phyloP scores from a whole-genome alignment of 2,113 vertebrate species.

The Rhipidura dahli region DNA sequence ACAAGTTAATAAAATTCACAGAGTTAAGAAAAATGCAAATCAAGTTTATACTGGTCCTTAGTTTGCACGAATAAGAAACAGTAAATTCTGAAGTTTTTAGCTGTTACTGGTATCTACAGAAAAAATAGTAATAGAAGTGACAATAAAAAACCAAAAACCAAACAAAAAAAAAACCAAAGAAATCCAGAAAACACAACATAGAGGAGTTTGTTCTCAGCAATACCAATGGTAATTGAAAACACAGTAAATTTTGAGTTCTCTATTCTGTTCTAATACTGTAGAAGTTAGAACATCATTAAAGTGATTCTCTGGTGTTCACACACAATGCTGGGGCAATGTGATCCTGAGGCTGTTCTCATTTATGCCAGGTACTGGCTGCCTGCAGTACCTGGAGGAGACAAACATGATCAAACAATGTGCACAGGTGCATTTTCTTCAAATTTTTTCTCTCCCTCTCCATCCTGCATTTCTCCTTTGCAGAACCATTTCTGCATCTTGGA shows the following conservation, averaged over 20 bases:
- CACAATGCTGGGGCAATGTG: background rate
- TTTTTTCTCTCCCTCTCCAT: background rate
- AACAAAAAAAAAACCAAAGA: background rate
- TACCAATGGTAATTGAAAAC: background rate
- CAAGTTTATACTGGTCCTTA: background rate
- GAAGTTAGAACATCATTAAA: background rate
- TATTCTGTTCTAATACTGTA: background rate
- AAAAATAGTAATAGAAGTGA: background rate
- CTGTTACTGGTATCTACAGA: background rate
- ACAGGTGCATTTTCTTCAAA: background rate
- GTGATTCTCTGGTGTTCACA: background rate
- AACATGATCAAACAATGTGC: background rate
- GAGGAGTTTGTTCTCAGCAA: background rate
- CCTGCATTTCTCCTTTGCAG: background rate
- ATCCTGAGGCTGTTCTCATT: background rate
- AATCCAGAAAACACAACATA: fast-evolving
- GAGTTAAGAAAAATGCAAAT: background rate
- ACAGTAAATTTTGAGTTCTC: background rate
- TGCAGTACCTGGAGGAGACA: background rate
- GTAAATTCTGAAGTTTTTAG: background rate
- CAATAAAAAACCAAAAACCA: background rate
- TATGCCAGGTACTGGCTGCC: background rate
- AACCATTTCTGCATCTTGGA: background rate
- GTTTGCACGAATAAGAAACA: background rate
- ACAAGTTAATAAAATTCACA: background rate